phyloP scores from a whole-genome alignment of 1,140 invertebrate genomes.

The Phenacoccus solenopsis region DNA sequence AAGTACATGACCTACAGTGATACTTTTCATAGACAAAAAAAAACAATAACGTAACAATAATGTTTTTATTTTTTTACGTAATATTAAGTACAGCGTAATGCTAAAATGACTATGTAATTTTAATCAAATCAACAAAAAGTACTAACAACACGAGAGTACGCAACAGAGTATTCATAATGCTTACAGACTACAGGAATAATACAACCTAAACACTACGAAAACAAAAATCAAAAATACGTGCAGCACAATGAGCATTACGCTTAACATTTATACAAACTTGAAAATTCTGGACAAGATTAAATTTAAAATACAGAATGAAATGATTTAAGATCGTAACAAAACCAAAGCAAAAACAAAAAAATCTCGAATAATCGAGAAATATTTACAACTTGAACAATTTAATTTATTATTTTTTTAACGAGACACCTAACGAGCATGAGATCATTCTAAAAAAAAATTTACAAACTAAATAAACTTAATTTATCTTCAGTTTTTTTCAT shows the following conservation, averaged over 20 bases:
- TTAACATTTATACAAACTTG: neutral
- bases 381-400: neutral
- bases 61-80: conserved; percentile 11
- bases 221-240: conserved; percentile 5
- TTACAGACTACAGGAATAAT: conserved; percentile 10
- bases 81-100: conserved; percentile 16
- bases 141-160: conserved; percentile 8
- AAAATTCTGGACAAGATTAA: neutral
- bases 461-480: neutral
- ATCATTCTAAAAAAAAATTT: conserved; percentile 8
- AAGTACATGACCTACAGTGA: neutral
- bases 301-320: neutral
- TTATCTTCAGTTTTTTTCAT: neutral
- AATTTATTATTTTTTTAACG: neutral
- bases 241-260: neutral
- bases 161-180: neutral
- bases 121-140: conserved; percentile 17
- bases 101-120: conserved; percentile 16
- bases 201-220: conserved; percentile 7
- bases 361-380: neutral
- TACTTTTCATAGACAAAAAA: neutral
- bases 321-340: neutral
- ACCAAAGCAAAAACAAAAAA: neutral
- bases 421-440: neutral
- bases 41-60: neutral